Evolutionary conservation across 2,888 invertebrate genomes (phyloP).

Genomic region (Chloromyia formosa): DNA sequence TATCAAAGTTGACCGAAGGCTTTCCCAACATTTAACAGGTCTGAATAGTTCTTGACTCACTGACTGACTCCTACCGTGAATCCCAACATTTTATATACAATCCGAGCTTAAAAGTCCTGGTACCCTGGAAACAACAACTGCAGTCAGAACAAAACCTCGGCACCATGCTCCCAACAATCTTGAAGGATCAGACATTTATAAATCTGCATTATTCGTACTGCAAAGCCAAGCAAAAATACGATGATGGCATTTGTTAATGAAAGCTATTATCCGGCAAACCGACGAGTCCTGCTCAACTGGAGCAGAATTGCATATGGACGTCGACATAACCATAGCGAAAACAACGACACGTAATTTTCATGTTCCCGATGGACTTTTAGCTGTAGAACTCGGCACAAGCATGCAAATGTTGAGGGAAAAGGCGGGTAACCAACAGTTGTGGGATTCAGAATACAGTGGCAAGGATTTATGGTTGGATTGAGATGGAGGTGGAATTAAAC

Average conservation of each 20-base stretch:
- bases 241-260: constrained; percentile 30
- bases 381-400: constrained; percentile 2
- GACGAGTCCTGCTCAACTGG: constrained; percentile 7
- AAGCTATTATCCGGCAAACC: constrained; percentile 21
- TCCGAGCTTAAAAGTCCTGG: no score
- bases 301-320: constrained; percentile 11
- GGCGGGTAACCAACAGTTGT: background rate
- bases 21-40: no score
- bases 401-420: background rate
- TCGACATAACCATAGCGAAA: background rate
- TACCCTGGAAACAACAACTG: background rate
- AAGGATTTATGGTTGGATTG: constrained; percentile 29
- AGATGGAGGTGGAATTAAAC: constrained; percentile 35
- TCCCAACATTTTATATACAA: no score
- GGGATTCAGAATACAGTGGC: background rate
- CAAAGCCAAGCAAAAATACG: constrained; percentile 27
- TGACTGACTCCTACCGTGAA: no score
- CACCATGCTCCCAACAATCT: background rate
- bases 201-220: constrained; percentile 15
- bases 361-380: constrained; percentile 6
- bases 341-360: constrained; percentile 20
- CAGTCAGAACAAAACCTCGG: background rate
- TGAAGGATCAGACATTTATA: constrained; percentile 20
- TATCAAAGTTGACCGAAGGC: no score
- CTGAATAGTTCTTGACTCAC: no score